Evolutionary conservation across 2,888 invertebrate genomes (phyloP).

Genomic region (Arrhopalites spinosus): DNA sequence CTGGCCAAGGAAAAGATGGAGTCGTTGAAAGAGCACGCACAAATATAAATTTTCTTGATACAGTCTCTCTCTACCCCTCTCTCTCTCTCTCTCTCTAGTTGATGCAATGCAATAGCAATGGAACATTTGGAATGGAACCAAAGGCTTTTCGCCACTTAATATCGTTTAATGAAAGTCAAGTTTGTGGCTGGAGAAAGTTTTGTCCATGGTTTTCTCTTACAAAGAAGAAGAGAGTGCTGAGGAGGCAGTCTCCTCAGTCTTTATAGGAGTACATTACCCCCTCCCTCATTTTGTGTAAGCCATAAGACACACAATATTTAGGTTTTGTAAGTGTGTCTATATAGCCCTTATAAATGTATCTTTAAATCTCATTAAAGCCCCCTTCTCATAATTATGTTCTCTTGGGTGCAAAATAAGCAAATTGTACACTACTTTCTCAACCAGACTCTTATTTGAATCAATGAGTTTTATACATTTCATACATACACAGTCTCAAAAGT

Average conservation of each 20-base stretch:
- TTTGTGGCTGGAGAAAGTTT: neutral
- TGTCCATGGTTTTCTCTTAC: neutral
- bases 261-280: too few species aligned
- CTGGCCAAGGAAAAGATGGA: neutral
- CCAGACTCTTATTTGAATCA: slow-evolving; percentile 3
- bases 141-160: slow-evolving; percentile 9
- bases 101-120: neutral
- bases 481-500: too few species aligned
- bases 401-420: neutral
- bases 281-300: neutral
- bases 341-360: neutral
- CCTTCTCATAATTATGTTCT: neutral
- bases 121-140: slow-evolving; percentile 8
- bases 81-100: too few species aligned
- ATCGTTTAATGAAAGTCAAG: slow-evolving; percentile 1
- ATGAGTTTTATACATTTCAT: neutral
- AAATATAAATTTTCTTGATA: neutral
- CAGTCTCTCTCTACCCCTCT: neutral
- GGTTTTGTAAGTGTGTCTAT: neutral
- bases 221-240: neutral
- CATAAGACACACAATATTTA: neutral
- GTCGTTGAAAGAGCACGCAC: slow-evolving; percentile 6
- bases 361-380: neutral
- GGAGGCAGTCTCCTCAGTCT: neutral
- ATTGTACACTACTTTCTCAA: neutral